A percentile compares a stretch with the other conserved stretches of the same genome.
Evolutionary conservation across 2,888 invertebrate species (phyloP).

Genomic region (Leptodirus hochenwartii): DNA sequence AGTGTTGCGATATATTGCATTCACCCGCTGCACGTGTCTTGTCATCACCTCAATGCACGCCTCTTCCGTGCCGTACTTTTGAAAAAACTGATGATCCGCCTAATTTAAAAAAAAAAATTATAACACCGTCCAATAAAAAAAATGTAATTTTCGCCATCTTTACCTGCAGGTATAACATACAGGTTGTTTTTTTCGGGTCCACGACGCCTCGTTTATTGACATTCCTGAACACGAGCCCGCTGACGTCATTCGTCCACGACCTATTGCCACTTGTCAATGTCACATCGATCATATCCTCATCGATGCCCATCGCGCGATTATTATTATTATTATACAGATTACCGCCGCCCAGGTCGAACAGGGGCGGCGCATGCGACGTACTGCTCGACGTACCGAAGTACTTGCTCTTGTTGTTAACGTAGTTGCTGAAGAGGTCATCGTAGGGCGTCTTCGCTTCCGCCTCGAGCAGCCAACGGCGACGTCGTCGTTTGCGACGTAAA

Average conservation of each 20-base stretch:
- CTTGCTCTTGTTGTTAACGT: too few species aligned
- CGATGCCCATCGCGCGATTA: too few species aligned
- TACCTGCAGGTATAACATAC: constrained; percentile 87
- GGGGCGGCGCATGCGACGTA: too few species aligned
- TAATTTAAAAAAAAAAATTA: too few species aligned
- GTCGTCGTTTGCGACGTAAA: too few species aligned
- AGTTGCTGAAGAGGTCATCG: too few species aligned
- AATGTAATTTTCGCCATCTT: too few species aligned
- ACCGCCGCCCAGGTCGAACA: constrained; percentile 24
- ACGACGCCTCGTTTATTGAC: constrained; percentile 50
- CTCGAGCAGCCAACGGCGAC: constrained; percentile 51
- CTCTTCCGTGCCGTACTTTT: constrained; percentile 84
- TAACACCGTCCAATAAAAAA: too few species aligned
- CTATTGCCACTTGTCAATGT: constrained; percentile 17
- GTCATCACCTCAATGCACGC: constrained; percentile 93
- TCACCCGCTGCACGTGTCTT: constrained; percentile 83
- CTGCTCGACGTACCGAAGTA: too few species aligned
- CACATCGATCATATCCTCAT: constrained; percentile 22
- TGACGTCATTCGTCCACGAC: constrained; percentile 21
- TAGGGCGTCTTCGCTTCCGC: constrained; percentile 32
- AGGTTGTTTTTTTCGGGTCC: constrained; percentile 79
- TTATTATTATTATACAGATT: too few species aligned
- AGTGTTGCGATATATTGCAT: constrained; percentile 70
- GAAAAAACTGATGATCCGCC: constrained; percentile 93
- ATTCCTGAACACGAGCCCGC: constrained; percentile 35